These are phyloP conservation scores for Typhlichthys subterraneus DNA, from an alignment of 2,797 vertebrate genomes.

Conservation along the genomic window DNA sequence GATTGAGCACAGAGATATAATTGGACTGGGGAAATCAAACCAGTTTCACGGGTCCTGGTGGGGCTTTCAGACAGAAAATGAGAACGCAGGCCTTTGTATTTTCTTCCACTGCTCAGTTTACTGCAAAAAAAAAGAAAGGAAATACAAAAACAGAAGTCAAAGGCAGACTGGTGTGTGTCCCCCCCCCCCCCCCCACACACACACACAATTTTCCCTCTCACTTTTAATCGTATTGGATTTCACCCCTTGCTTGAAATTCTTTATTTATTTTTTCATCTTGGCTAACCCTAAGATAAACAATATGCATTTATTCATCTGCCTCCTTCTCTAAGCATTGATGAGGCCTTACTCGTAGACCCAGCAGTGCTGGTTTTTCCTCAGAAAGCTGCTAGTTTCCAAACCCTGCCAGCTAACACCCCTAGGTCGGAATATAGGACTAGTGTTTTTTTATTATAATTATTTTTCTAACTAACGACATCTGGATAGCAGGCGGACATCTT, in stretches of 20 bases:
- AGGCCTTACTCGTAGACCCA: slow-evolving; percentile 62
- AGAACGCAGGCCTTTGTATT: slow-evolving; percentile 78
- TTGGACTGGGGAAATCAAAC: slow-evolving; percentile 96
- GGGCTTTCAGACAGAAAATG: slow-evolving; percentile 81
- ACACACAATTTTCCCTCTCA: slow-evolving; percentile 23
- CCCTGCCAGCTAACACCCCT: slow-evolving; percentile 55
- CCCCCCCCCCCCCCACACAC: too few species aligned
- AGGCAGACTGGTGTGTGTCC: slow-evolving; percentile 34
- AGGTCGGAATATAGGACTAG: slow-evolving; percentile 42
- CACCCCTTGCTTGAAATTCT: slow-evolving; percentile 63
- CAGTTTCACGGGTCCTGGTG: slow-evolving; percentile 87
- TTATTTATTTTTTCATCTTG: slow-evolving; percentile 49
- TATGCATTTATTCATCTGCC: slow-evolving; percentile 64
- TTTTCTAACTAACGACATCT: slow-evolving; percentile 14
- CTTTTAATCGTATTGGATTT: slow-evolving; percentile 39
- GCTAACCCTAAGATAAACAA: slow-evolving; percentile 66
- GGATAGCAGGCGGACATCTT: slow-evolving; percentile 46
- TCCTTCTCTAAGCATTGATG: slow-evolving; percentile 66
- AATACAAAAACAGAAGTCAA: slow-evolving; percentile 59
- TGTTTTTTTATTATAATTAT: slow-evolving; percentile 7
- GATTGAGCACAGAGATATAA: slow-evolving; percentile 89
- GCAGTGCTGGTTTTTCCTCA: slow-evolving; percentile 59
- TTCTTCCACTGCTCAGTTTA: slow-evolving; percentile 69
- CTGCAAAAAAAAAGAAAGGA: slow-evolving; percentile 66
- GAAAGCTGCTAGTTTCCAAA: slow-evolving; percentile 62